Percentiles rank a stretch among this genome's conserved stretches.
Conservation (phyloP, 2,888 invertebrate genomes). For the Poecilobothrus nobilitatus region DNA sequence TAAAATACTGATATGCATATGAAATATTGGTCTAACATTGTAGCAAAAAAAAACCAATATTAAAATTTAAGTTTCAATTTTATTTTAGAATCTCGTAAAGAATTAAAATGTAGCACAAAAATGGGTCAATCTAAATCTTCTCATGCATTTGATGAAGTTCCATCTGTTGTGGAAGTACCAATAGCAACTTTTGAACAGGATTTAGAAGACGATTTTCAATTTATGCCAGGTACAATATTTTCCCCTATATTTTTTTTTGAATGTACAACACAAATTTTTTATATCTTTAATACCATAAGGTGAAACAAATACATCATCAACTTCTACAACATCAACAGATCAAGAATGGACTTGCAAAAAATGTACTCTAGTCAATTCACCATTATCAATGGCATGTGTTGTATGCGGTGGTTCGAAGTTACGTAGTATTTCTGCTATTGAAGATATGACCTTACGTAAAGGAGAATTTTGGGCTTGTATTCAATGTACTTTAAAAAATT, state of each 20-base stretch:
- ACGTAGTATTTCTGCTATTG: constrained; percentile 54
- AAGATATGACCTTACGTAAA: constrained; percentile 60
- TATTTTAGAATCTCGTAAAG: constrained; percentile 26
- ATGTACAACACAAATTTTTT: too few species aligned
- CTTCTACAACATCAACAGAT: constrained; percentile 27
- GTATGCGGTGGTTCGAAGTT: constrained; percentile 81
- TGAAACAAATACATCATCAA: constrained; percentile 16
- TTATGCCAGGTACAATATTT: constrained; percentile 47
- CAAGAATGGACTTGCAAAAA: constrained; percentile 75
- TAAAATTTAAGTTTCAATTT: background rate
- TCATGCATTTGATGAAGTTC: constrained; percentile 30
- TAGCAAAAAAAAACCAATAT: too few species aligned
- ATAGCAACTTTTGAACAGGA: constrained; percentile 61
- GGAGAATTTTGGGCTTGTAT: constrained; percentile 73
- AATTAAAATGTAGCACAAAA: constrained; percentile 27
- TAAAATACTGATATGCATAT: background rate
- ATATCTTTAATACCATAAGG: background rate
- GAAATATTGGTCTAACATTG: background rate
- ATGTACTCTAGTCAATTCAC: constrained; percentile 77
- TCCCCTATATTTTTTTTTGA: too few species aligned
- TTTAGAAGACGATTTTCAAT: constrained; percentile 60
- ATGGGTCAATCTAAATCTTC: constrained; percentile 28
- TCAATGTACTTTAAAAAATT: constrained; percentile 75
- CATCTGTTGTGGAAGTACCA: constrained; percentile 47
- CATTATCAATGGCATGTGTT: constrained; percentile 62